Percentiles rank a stretch among this genome's conserved stretches.
These are phyloP conservation scores for Nerophis lumbriciformis DNA, from an alignment of 2,113 vertebrate genomes.

Conservation along the genomic window DNA sequence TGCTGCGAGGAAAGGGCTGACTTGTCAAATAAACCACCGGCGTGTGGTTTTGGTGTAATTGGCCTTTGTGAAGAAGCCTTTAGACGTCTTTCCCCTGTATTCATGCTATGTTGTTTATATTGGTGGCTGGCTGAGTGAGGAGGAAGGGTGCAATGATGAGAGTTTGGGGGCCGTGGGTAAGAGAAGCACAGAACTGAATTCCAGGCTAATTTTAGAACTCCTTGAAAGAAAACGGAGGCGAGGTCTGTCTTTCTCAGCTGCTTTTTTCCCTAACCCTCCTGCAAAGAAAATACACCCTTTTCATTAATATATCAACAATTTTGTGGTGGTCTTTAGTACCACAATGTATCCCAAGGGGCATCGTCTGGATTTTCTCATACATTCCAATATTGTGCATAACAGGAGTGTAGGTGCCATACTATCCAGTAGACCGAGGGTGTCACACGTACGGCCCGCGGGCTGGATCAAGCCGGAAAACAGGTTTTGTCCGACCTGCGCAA, in stretches of 20 bases:
- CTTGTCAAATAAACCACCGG: no score
- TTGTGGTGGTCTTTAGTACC: constrained; percentile 6
- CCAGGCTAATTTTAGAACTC: constrained; percentile 73
- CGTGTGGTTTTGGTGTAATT: constrained; percentile 10
- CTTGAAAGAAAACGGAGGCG: constrained; percentile 59
- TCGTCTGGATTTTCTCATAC: neutral
- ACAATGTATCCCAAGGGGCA: neutral
- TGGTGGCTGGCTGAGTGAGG: constrained; percentile 30
- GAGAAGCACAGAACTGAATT: constrained; percentile 63
- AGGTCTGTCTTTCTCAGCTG: constrained; percentile 50
- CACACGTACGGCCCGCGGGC: no score
- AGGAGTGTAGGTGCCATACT: no score
- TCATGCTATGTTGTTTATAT: constrained; percentile 59
- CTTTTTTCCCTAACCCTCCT: constrained; percentile 24
- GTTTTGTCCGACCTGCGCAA: no score
- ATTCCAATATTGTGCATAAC: no score
- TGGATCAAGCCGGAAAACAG: no score
- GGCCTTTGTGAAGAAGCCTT: constrained; percentile 14
- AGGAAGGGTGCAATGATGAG: constrained; percentile 1
- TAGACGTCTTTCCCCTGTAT: constrained; percentile 30
- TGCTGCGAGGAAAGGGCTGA: no score
- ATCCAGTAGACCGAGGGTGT: no score
- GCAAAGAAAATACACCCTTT: constrained; percentile 29
- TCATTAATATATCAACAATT: neutral
- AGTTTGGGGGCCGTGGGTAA: constrained; percentile 26